phyloP scores from a whole-genome alignment of 2,888 invertebrate genomes.

The Meta bourneti region DNA sequence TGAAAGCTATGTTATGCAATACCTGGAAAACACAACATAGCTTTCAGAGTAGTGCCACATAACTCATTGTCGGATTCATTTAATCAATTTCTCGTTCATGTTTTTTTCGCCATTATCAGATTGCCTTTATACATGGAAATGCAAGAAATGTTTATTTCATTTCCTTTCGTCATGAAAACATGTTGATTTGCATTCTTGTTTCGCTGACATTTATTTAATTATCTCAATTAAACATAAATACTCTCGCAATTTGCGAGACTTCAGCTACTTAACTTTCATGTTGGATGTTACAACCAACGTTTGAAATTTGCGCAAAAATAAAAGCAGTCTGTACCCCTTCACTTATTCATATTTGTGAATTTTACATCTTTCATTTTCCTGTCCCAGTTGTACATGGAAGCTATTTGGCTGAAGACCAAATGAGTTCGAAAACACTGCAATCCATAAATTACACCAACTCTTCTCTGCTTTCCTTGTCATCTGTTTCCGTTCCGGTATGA shows the following conservation, averaged over 20 bases:
- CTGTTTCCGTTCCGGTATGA: constrained; percentile 16
- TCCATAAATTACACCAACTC: constrained; percentile 22
- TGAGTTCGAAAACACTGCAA: not conserved
- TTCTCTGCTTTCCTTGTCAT: constrained; percentile 9
- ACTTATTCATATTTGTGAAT: not conserved
- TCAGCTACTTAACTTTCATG: not conserved
- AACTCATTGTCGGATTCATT: too few relatives aligned
- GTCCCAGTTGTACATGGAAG: not conserved
- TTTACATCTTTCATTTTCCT: not conserved
- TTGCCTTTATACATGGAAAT: too few relatives aligned
- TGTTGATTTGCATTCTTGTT: not conserved
- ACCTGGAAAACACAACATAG: too few relatives aligned
- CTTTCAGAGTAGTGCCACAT: too few relatives aligned
- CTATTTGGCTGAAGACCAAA: constrained; percentile 16
- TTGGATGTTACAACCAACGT: not conserved
- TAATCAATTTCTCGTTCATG: too few relatives aligned
- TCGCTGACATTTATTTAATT: not conserved
- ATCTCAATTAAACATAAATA: not conserved
- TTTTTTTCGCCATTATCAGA: too few relatives aligned
- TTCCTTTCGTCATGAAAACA: not conserved
- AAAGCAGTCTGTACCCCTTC: not conserved
- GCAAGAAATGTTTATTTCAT: too few relatives aligned
- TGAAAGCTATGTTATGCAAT: too few relatives aligned
- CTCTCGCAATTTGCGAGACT: not conserved
- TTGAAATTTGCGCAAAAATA: not conserved